Evolutionary conservation across 2,888 invertebrate genomes (phyloP).

Genomic region (Agonum fuliginosum): DNA sequence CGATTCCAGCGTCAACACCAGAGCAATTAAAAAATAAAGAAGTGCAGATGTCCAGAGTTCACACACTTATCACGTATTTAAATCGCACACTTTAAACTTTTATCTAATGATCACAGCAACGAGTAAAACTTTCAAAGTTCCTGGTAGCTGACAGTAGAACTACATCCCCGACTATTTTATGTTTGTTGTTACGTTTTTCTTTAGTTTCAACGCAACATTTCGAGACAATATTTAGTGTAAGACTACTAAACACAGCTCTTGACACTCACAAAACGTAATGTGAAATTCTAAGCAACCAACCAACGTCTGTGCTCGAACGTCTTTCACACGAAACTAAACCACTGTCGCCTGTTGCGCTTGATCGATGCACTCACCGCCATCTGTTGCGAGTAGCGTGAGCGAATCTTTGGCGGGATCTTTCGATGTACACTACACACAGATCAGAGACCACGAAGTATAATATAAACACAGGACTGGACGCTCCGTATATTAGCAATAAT

Average conservation of each 20-base stretch:
- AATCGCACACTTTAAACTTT: slow-evolving; percentile 53
- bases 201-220: not conserved
- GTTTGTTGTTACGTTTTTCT: slow-evolving; percentile 3
- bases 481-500: too few species aligned
- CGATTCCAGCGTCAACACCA: slow-evolving; percentile 17
- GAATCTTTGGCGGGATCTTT: not conserved
- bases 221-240: not conserved
- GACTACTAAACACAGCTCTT: not conserved
- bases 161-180: not conserved
- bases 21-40: slow-evolving; percentile 53
- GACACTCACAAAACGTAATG: slow-evolving; percentile 27
- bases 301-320: slow-evolving; percentile 26
- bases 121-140: slow-evolving; percentile 37
- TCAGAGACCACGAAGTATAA: too few species aligned
- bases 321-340: slow-evolving; percentile 27
- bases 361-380: slow-evolving; percentile 4
- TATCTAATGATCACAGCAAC: slow-evolving; percentile 53
- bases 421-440: slow-evolving; percentile 2
- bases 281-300: slow-evolving; percentile 25
- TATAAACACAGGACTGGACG: too few species aligned
- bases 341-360: slow-evolving; percentile 21
- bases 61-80: slow-evolving; percentile 54
- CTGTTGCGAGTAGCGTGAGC: not conserved
- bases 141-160: slow-evolving; percentile 19
- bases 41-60: slow-evolving; percentile 57